Base-by-base conservation (phyloP, 2,113 vertebrate species). In the Proterorhinus semilunaris region DNA sequence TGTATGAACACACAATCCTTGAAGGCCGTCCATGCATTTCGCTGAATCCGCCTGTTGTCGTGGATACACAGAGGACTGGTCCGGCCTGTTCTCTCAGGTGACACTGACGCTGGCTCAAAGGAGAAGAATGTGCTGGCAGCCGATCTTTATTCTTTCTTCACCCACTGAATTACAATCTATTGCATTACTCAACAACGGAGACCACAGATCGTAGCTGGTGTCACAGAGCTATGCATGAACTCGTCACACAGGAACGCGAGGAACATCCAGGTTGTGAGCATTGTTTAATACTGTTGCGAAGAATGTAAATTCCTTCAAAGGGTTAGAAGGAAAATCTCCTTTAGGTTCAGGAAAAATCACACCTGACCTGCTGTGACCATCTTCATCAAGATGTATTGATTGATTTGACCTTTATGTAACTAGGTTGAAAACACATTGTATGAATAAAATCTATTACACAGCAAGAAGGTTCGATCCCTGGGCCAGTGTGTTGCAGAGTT, bases 71-170 rank as follows among this genome's bases (percentile, higher is more conserved):
- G 13, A 21, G 27, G 72, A 89, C 90, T 64, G 63, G 90, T 87
- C 71, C 15, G 15, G 86, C 90, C 83, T 61, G 90, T 91, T 91
- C 65, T 63, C 66, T 55, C 72, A 66, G 43, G 6, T 55, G 64
- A 17, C 8, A 54, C 74, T 71, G 58, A 62, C 62, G 65, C 59
- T n/a, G 47, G 51, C 4, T 71, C 62, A 77, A 79, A 90, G 89
- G 75, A 68, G 11, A 85, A 77, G 82, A 86, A 90, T 91, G 88
- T 78, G 61, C 62, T 50, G 66, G 55, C 44, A 47, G 11, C 48
- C 43, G n/a, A 44, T 44, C 63, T 52, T 58, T 69, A 48, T 49
- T 58, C 58, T 27, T 72, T 47, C 49, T 52, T 61, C 48, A 58
- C 27, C 11, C 2, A 36, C 55, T 58, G 27, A 11, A 42, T 12